Conservation (phyloP, 2,797 vertebrate species). For the Tachyglossus aculeatus region DNA sequence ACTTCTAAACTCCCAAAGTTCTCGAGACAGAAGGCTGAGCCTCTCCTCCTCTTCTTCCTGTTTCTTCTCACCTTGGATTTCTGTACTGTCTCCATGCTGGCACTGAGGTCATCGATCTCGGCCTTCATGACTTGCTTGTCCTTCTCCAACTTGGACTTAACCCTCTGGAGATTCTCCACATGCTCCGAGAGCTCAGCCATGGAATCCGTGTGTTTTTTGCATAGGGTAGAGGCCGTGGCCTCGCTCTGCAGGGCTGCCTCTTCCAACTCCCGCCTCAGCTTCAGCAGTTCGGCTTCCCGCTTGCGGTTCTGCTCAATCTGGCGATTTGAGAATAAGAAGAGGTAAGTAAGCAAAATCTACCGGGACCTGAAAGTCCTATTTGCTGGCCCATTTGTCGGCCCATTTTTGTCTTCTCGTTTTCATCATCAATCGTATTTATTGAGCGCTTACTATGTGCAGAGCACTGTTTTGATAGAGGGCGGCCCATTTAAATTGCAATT, state of each 20-base stretch:
- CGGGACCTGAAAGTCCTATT: not conserved
- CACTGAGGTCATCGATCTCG: slow-evolving; percentile 70
- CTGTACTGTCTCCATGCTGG: slow-evolving; percentile 62
- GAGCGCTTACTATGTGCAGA: not conserved
- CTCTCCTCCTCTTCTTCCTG: not conserved
- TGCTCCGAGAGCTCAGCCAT: slow-evolving; percentile 76
- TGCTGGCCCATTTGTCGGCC: too few relatives aligned
- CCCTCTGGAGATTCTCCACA: slow-evolving; percentile 75
- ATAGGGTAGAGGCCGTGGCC: slow-evolving; percentile 56
- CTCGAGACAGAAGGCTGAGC: not conserved
- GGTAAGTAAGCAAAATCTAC: not conserved
- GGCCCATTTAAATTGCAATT: not conserved
- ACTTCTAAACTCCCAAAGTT: too few relatives aligned
- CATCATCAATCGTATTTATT: not conserved
- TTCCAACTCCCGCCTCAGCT: slow-evolving; percentile 73
- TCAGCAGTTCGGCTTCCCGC: slow-evolving; percentile 69
- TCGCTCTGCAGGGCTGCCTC: slow-evolving; percentile 69
- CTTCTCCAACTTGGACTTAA: slow-evolving; percentile 80
- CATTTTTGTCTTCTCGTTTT: too few relatives aligned
- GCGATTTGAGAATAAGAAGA: not conserved
- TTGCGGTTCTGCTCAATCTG: slow-evolving; percentile 78
- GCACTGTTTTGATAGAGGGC: not conserved
- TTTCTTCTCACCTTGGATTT: slow-evolving; percentile 68
- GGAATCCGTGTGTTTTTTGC: slow-evolving; percentile 70
- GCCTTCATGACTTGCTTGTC: slow-evolving; percentile 75